Evolutionary conservation across 2,113 vertebrate genomes (phyloP).

Genomic region (Dicrurus megarhynchus): DNA sequence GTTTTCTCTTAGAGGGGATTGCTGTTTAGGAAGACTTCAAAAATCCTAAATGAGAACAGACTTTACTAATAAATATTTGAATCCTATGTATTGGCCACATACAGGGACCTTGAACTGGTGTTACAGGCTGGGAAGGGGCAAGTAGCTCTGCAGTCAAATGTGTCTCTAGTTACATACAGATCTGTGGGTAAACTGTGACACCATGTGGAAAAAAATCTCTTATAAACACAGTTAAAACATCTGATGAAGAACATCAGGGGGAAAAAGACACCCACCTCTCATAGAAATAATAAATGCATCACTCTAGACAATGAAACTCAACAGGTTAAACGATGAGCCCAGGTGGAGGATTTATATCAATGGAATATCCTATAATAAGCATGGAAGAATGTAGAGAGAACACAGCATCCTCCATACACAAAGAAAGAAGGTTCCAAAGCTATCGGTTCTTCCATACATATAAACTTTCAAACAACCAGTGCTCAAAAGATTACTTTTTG

Average conservation of each 20-base stretch:
- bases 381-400: not conserved
- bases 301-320: not conserved
- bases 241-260: fast-evolving
- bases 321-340: not conserved
- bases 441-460: not conserved
- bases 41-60: not conserved
- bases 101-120: not conserved
- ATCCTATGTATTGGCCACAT: not conserved
- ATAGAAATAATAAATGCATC: not conserved
- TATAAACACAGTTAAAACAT: not conserved
- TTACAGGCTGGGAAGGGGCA: not conserved
- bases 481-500: not conserved
- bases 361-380: not conserved
- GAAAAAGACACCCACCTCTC: fast-evolving
- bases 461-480: not conserved
- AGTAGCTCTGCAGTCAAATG: not conserved
- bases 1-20: not conserved
- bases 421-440: not conserved
- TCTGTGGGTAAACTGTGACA: not conserved
- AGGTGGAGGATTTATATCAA: not conserved
- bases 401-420: not conserved
- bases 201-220: not conserved
- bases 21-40: not conserved
- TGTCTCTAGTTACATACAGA: not conserved
- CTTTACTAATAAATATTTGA: not conserved